Conservation (phyloP, 2,888 invertebrate species). For the Lottia gigantea region DNA sequence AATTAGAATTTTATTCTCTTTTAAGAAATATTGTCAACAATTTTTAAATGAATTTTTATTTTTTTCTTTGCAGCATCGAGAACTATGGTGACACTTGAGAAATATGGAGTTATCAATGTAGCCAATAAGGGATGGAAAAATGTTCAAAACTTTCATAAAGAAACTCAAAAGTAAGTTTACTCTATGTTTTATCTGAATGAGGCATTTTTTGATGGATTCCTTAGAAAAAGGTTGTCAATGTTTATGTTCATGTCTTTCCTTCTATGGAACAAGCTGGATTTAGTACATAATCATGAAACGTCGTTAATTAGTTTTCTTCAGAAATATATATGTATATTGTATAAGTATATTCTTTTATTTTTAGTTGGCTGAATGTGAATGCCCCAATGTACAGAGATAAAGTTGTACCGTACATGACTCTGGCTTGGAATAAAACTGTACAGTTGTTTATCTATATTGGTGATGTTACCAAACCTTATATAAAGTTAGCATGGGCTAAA, state of each 20-base stretch:
- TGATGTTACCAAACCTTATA: constrained; percentile 48
- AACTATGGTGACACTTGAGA: constrained; percentile 57
- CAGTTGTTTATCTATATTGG: constrained; percentile 41
- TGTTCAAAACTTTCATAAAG: constrained; percentile 24
- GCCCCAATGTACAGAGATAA: constrained; percentile 58
- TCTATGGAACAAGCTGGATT: too few species aligned
- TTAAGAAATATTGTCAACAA: too few species aligned
- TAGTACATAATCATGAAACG: too few species aligned
- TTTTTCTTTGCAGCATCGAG: constrained; percentile 53
- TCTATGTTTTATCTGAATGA: too few species aligned
- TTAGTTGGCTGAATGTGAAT: constrained; percentile 62
- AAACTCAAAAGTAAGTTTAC: background rate
- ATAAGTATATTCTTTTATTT: constrained; percentile 17
- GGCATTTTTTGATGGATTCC: too few species aligned
- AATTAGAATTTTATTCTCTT: too few species aligned
- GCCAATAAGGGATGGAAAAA: constrained; percentile 44
- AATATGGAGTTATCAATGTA: constrained; percentile 56
- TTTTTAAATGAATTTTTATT: constrained; percentile 15
- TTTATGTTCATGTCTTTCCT: too few species aligned
- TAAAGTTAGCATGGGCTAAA: constrained; percentile 45
- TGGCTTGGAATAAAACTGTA: constrained; percentile 44
- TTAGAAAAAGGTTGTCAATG: too few species aligned
- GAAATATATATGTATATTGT: too few species aligned
- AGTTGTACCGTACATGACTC: constrained; percentile 54
- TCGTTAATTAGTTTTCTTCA: too few species aligned